Conservation (phyloP, 2,797 vertebrate genomes). For the Rhabdomys pumilio region DNA sequence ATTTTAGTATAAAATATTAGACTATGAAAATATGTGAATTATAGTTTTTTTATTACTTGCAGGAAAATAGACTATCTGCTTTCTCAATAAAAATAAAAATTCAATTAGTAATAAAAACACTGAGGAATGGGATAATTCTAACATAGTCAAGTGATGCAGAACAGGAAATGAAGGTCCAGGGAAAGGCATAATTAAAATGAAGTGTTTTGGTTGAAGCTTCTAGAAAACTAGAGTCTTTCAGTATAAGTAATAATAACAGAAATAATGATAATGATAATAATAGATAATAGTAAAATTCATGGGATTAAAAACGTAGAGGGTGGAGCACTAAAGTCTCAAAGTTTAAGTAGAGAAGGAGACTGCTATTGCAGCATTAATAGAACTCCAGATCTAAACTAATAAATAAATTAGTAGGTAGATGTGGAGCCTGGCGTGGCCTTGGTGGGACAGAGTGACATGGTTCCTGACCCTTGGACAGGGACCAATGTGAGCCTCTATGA, state of each 20-base stretch:
- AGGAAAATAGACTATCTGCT: not conserved
- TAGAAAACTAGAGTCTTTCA: not conserved
- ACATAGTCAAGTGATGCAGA: not conserved
- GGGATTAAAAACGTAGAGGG: not conserved
- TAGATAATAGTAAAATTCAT: not conserved
- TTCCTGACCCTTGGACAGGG: not conserved
- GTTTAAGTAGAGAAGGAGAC: not conserved
- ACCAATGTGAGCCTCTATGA: not conserved
- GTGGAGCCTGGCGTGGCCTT: not conserved
- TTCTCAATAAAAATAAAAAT: not conserved
- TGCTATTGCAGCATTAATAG: not conserved
- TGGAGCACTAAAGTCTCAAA: no score
- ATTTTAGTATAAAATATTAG: not conserved
- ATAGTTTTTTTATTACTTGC: not conserved
- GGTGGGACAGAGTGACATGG: not conserved
- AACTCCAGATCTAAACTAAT: not conserved
- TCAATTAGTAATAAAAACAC: slow-evolving; percentile 5
- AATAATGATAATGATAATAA: not conserved
- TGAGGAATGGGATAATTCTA: not conserved
- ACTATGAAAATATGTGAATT: not conserved
- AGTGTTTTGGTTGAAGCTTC: not conserved
- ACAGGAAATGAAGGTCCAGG: not conserved
- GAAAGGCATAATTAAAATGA: not conserved
- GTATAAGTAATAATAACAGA: not conserved
- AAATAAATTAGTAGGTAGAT: not conserved